phyloP scores from a whole-genome alignment of 1,140 invertebrate species.

The Atopsyche davidsoni region DNA sequence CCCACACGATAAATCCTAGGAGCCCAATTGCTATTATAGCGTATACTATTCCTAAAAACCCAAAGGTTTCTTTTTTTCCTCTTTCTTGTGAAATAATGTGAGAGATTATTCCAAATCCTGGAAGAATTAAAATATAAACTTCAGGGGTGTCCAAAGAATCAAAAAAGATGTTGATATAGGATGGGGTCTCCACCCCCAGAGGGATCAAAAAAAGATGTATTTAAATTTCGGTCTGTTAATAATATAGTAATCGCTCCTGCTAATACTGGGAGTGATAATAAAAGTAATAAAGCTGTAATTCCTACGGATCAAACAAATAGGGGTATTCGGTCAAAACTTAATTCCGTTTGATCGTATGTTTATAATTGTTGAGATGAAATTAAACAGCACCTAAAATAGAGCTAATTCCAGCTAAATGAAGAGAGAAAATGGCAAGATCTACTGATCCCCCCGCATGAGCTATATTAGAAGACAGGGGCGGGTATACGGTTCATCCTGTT shows the following conservation, averaged over 20 bases:
- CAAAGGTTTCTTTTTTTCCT: constrained; percentile 56
- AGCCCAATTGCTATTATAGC: constrained; percentile 59
- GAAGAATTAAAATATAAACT: constrained; percentile 68
- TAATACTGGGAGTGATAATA: constrained; percentile 63
- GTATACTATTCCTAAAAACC: constrained; percentile 56
- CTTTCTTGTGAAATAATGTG: constrained; percentile 56
- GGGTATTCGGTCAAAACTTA: constrained; percentile 47
- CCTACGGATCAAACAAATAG: constrained; percentile 61
- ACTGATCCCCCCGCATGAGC: constrained; percentile 54
- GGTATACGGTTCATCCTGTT: constrained; percentile 63
- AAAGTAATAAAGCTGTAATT: constrained; percentile 60
- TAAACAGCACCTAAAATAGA: constrained; percentile 62
- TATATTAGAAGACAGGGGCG: constrained; percentile 52
- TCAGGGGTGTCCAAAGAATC: constrained; percentile 74
- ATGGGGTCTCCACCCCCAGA: constrained; percentile 62
- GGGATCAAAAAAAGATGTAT: constrained; percentile 65
- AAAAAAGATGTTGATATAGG: constrained; percentile 73
- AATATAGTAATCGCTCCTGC: constrained; percentile 69
- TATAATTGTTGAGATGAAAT: constrained; percentile 58
- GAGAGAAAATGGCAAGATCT: constrained; percentile 61
- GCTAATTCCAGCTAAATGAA: constrained; percentile 61
- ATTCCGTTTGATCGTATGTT: constrained; percentile 50
- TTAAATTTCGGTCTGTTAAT: constrained; percentile 63
- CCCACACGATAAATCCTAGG: constrained; percentile 63
- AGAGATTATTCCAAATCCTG: constrained; percentile 59